Evolutionary conservation across 2,888 invertebrate genomes (phyloP).

Genomic region (Cloeon dipterum): DNA sequence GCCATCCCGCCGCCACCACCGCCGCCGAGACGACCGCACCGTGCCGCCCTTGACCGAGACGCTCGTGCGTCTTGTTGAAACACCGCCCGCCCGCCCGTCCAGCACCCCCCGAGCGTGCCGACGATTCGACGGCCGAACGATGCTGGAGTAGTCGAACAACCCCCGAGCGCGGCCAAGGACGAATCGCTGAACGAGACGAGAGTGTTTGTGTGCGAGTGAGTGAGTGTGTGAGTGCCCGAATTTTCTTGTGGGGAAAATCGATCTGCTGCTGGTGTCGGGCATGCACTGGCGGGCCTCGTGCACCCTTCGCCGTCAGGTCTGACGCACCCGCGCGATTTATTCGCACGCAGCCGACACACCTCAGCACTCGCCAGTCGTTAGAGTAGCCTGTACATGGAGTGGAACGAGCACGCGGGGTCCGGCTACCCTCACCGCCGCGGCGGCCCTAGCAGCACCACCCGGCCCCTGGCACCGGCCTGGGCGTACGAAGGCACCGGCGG

Average conservation of each 20-base stretch:
- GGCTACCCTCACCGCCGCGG: slow-evolving; percentile 2
- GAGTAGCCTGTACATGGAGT: slow-evolving; percentile 1
- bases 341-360: not conserved
- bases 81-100: too few relatives aligned
- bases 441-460: slow-evolving; percentile 1
- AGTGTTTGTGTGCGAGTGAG: too few relatives aligned
- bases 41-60: not conserved
- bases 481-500: not conserved
- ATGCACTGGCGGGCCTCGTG: not conserved
- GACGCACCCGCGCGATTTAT: slow-evolving; percentile 1
- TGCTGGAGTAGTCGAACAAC: too few relatives aligned
- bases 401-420: not conserved
- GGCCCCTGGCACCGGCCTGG: slow-evolving; percentile 1
- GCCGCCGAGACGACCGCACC: slow-evolving; percentile 5
- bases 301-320: slow-evolving; percentile 1
- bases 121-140: too few relatives aligned
- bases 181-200: too few relatives aligned
- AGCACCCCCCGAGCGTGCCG: too few relatives aligned
- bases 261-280: slow-evolving; percentile 1
- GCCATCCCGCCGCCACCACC: slow-evolving; percentile 5
- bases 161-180: too few relatives aligned
- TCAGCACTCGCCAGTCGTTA: not conserved
- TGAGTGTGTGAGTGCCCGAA: too few relatives aligned
- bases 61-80: too few relatives aligned
- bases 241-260: too few relatives aligned